A percentile compares a stretch with the other conserved stretches of the same genome.
phyloP scores from a whole-genome alignment of 2,797 vertebrate species.

The Catostomus latipinnis region DNA sequence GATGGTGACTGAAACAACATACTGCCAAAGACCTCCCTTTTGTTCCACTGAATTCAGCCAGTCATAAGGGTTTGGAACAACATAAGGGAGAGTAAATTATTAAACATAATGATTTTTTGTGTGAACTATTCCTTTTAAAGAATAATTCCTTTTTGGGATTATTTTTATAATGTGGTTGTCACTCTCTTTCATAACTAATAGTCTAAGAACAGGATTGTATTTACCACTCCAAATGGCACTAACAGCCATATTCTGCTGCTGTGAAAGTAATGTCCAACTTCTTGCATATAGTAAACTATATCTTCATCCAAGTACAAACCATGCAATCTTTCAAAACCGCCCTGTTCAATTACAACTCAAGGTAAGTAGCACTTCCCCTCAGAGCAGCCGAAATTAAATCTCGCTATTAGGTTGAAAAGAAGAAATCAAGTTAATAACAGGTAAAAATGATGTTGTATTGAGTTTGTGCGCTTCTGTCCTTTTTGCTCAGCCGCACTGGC shows the following conservation, averaged over 20 bases:
- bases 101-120: too few relatives aligned
- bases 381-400: slow-evolving; percentile 7
- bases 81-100: too few relatives aligned
- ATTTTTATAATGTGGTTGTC: not conserved
- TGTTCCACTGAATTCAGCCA: too few relatives aligned
- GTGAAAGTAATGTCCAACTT: not conserved
- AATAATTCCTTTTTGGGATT: too few relatives aligned
- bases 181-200: not conserved
- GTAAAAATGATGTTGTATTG: slow-evolving; percentile 59
- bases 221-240: slow-evolving; percentile 2
- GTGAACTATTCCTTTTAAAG: too few relatives aligned
- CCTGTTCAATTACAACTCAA: slow-evolving; percentile 10
- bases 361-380: slow-evolving; percentile 2
- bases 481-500: slow-evolving; percentile 54
- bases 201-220: not conserved
- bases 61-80: too few relatives aligned
- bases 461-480: slow-evolving; percentile 55
- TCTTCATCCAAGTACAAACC: not conserved
- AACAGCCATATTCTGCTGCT: slow-evolving; percentile 6
- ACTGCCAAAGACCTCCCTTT: too few relatives aligned
- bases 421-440: slow-evolving; percentile 48
- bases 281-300: not conserved
- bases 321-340: slow-evolving; percentile 16
- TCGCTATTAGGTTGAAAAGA: not conserved
- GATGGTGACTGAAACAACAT: too few relatives aligned